phyloP scores from a whole-genome alignment of 2,113 vertebrate species.

The Dipodomys ordii region DNA sequence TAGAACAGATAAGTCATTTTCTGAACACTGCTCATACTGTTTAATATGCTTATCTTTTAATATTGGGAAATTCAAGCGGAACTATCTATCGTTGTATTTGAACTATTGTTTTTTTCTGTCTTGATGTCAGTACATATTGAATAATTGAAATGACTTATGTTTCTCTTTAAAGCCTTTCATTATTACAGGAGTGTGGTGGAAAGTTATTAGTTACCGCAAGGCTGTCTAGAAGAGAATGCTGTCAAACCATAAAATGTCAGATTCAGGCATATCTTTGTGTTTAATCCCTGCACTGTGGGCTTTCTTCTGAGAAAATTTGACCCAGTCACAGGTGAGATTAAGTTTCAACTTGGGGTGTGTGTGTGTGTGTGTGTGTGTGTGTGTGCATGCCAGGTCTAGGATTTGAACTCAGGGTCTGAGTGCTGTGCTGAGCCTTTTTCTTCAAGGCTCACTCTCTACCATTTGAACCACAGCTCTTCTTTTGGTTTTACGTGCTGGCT shows the following conservation, averaged over 20 bases:
- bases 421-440: too few species aligned
- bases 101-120: not conserved
- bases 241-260: not conserved
- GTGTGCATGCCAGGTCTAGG: too few species aligned
- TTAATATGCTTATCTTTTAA: not conserved
- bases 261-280: not conserved
- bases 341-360: not conserved
- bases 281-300: not conserved
- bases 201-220: not conserved
- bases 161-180: not conserved
- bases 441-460: too few species aligned
- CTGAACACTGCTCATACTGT: not conserved
- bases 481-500: too few species aligned
- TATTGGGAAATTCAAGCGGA: not conserved
- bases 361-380: too few species aligned
- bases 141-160: not conserved
- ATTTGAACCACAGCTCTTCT: too few species aligned
- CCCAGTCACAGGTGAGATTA: not conserved
- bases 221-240: not conserved
- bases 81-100: not conserved
- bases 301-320: not conserved
- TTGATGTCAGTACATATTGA: not conserved
- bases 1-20: not conserved
- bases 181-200: not conserved
- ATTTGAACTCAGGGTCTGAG: too few species aligned